Conservation (phyloP, 2,888 invertebrate species). For the Phengaris arion region DNA sequence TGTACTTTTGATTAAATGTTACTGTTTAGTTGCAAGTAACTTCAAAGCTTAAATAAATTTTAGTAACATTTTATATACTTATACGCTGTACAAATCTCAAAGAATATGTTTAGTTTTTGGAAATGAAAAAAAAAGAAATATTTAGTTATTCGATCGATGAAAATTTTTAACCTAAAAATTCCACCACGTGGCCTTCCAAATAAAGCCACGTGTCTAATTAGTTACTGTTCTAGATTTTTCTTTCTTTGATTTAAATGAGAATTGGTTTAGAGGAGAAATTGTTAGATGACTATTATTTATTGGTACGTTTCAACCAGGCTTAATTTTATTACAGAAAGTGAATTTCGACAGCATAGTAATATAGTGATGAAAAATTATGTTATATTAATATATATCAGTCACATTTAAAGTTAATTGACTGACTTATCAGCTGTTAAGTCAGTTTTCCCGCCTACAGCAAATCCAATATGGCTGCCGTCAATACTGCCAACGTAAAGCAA, state of each 20-base stretch:
- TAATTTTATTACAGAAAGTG: too few species aligned
- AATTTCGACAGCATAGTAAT: too few species aligned
- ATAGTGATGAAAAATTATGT: too few species aligned
- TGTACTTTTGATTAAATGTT: not conserved
- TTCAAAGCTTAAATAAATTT: not conserved
- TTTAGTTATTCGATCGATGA: not conserved
- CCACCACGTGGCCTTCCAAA: not conserved
- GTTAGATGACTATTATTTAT: too few species aligned
- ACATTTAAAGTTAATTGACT: conserved; percentile 19
- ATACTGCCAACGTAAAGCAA: conserved; percentile 21
- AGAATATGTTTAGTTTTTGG: not conserved
- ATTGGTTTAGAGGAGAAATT: too few species aligned
- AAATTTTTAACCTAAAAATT: not conserved
- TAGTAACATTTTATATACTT: too few species aligned
- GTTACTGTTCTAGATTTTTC: not conserved
- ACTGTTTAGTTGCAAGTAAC: not conserved
- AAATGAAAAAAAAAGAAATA: not conserved
- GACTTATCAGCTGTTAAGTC: conserved; percentile 25
- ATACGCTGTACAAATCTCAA: not conserved
- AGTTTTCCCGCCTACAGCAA: conserved; percentile 33
- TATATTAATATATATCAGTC: not conserved
- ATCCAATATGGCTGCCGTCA: conserved; percentile 48
- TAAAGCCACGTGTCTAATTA: not conserved
- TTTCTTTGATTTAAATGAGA: not conserved
- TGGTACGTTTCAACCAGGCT: too few species aligned